These are phyloP conservation scores for Sapayoa aenigma DNA, from an alignment of 2,113 vertebrate species.

Conservation along the genomic window DNA sequence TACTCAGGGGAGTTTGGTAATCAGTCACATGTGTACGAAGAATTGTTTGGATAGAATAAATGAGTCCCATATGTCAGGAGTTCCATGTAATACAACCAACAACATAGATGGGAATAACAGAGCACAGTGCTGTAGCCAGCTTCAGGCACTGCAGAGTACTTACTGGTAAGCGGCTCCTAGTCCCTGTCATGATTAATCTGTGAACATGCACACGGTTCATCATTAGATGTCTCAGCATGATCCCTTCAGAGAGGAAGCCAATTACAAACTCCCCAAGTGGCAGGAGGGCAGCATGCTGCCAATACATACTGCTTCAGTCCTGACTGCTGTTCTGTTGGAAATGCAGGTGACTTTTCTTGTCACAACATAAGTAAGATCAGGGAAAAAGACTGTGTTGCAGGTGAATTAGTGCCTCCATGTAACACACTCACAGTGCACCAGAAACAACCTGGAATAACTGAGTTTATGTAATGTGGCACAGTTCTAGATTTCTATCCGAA, in stretches of 20 bases:
- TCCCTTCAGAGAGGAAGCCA: background rate
- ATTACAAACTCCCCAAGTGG: background rate
- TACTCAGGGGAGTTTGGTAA: background rate
- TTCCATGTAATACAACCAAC: background rate
- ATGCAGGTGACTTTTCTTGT: background rate
- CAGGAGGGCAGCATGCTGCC: background rate
- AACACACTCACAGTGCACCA: background rate
- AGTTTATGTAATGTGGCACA: background rate
- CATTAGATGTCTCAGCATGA: background rate
- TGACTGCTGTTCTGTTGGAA: background rate
- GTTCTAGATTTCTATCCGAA: background rate
- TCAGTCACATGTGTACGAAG: background rate
- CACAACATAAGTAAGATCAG: background rate
- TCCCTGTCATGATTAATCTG: background rate
- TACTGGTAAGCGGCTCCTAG: background rate
- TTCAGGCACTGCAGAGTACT: background rate
- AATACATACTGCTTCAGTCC: background rate
- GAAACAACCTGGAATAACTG: background rate
- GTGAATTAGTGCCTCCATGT: background rate
- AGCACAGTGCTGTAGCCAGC: background rate
- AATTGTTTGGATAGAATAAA: background rate
- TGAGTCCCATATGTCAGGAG: background rate
- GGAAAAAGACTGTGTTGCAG: background rate
- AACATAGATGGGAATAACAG: background rate
- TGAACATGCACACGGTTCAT: background rate